A percentile compares a stretch with the other conserved stretches of the same genome.
Conservation (phyloP, 2,113 vertebrate species). For the Stigmatopora argus region DNA sequence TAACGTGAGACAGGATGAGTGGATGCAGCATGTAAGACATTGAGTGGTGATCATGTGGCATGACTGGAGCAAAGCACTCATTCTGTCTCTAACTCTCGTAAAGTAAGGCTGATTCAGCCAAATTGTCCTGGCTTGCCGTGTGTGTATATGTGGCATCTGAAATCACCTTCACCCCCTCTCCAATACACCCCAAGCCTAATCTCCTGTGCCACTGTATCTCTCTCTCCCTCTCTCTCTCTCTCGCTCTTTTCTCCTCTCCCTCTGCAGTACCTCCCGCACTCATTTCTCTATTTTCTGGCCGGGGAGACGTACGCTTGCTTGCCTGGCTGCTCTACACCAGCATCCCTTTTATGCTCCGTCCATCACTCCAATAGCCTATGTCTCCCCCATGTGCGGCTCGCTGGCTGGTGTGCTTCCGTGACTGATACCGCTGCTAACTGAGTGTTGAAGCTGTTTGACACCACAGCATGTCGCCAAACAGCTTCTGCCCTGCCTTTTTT, state of each 20-base stretch:
- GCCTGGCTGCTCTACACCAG: conserved; percentile 43
- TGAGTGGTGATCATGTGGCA: conserved; percentile 6
- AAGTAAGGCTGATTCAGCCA: conserved; percentile 54
- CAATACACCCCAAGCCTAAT: conserved; percentile 8
- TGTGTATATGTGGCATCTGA: conserved; percentile 40
- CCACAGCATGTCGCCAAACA: conserved; percentile 23
- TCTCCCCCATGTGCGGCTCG: conserved; percentile 28
- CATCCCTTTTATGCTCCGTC: conserved; percentile 27
- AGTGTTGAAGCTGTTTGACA: conserved; percentile 34
- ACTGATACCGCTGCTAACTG: conserved; percentile 32
- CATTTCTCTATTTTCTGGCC: conserved; percentile 41
- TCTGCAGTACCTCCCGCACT: conserved; percentile 57
- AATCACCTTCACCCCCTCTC: conserved; percentile 18
- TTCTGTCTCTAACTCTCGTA: conserved; percentile 21
- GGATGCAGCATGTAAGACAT: conserved; percentile 18
- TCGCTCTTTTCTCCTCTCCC: conserved; percentile 39
- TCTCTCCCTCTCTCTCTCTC: conserved; percentile 17
- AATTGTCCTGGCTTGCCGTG: conserved; percentile 10
- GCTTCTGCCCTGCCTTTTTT: conserved; percentile 24
- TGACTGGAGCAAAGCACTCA: conserved; percentile 22
- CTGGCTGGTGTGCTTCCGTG: conserved; percentile 39
- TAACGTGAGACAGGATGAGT: conserved; percentile 23
- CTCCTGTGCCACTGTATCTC: conserved; percentile 12
- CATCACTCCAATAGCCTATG: conserved; percentile 29
- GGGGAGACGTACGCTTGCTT: conserved; percentile 31